Conservation (phyloP, 2,888 invertebrate genomes). For the Trachelus iudaicus region DNA sequence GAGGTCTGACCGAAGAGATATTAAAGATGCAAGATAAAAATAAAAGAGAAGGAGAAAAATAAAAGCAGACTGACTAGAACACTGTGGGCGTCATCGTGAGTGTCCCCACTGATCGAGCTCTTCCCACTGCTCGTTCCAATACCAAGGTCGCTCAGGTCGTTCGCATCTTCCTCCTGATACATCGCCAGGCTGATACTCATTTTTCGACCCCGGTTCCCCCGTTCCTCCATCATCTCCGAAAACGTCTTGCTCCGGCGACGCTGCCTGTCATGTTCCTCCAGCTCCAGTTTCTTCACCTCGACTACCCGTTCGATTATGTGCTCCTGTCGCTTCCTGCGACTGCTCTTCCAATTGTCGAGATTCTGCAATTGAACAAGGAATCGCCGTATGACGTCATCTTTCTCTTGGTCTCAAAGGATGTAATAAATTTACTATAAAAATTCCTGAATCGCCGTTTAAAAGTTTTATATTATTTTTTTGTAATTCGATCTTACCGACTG, state of each 20-base stretch:
- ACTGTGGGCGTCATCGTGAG: slow-evolving; percentile 61
- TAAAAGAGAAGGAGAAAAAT: neutral
- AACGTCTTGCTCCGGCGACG: slow-evolving; percentile 90
- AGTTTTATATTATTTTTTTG: neutral
- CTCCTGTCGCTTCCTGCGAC: slow-evolving; percentile 90
- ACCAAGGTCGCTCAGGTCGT: slow-evolving; percentile 87
- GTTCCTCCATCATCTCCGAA: slow-evolving; percentile 93
- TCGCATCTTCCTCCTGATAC: slow-evolving; percentile 84
- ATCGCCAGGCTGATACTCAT: slow-evolving; percentile 72
- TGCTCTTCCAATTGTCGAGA: slow-evolving; percentile 94
- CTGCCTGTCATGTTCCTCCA: slow-evolving; percentile 78
- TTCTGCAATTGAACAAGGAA: slow-evolving; percentile 71
- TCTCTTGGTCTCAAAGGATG: neutral
- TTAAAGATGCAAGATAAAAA: neutral
- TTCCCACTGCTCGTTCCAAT: slow-evolving; percentile 69
- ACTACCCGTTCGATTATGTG: slow-evolving; percentile 91
- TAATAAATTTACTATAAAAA: neutral
- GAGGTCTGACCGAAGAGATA: neutral
- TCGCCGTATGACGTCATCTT: neutral
- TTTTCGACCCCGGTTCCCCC: slow-evolving; percentile 72
- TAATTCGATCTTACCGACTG: slow-evolving; percentile 77
- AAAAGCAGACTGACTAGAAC: slow-evolving; percentile 50
- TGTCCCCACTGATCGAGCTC: slow-evolving; percentile 62
- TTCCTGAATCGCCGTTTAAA: neutral
- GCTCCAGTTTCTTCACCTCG: slow-evolving; percentile 87